phyloP scores from a whole-genome alignment of 2,888 invertebrate species.

The Drosophila picticornis region DNA sequence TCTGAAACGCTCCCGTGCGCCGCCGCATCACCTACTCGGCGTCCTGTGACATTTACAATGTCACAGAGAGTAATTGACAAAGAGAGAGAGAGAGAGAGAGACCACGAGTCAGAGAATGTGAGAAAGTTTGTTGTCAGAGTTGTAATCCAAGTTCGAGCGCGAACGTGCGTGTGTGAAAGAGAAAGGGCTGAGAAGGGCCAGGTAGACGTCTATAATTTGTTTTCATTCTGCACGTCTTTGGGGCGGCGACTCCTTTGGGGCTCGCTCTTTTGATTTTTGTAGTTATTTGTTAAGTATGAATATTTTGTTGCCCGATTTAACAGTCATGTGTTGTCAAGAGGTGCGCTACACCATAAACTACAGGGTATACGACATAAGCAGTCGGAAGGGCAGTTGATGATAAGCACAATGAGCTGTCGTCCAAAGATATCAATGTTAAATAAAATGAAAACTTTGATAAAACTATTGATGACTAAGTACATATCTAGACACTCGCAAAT shows the following conservation, averaged over 20 bases:
- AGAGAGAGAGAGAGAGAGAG: conserved; percentile 7
- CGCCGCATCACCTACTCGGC: conserved; percentile 49
- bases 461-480: not conserved
- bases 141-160: conserved; percentile 5
- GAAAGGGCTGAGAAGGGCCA: not conserved
- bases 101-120: conserved; percentile 8
- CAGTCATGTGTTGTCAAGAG: conserved; percentile 26
- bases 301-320: conserved; percentile 33
- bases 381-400: conserved; percentile 21
- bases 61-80: conserved; percentile 43
- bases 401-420: conserved; percentile 15
- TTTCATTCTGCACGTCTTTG: conserved; percentile 54
- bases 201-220: conserved; percentile 53
- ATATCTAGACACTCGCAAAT: not conserved
- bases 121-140: conserved; percentile 11
- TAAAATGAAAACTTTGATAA: conserved; percentile 18
- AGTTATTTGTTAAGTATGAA: conserved; percentile 31
- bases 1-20: conserved; percentile 44
- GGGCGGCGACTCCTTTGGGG: conserved; percentile 56
- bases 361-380: conserved; percentile 7
- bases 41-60: conserved; percentile 74
- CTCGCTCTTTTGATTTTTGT: conserved; percentile 57
- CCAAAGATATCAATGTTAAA: conserved; percentile 16
- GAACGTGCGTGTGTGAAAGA: not conserved
- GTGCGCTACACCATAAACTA: conserved; percentile 5